A percentile compares a stretch with the other conserved stretches of the same genome.
phyloP scores from a whole-genome alignment of 2,888 invertebrate species.

The Gymnosoma rotundatum region DNA sequence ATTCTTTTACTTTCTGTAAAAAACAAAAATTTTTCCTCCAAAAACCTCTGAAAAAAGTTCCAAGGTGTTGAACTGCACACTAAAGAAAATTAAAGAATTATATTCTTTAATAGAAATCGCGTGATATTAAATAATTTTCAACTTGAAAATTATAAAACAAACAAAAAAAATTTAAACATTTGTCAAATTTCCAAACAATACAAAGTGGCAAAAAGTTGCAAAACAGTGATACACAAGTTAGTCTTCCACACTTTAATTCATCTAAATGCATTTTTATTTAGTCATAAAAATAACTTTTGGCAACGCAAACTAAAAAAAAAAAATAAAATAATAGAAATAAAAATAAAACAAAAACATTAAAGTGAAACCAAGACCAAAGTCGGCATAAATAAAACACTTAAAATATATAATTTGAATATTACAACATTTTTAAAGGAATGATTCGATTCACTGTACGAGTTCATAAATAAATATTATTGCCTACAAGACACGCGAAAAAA shows the following conservation, averaged over 20 bases:
- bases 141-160: conserved; percentile 37
- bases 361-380: conserved; percentile 58
- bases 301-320: not conserved
- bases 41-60: conserved; percentile 44
- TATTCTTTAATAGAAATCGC: conserved; percentile 60
- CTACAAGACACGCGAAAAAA: conserved; percentile 44
- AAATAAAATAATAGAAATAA: too few species aligned
- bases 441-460: conserved; percentile 9
- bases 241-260: conserved; percentile 8
- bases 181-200: conserved; percentile 48
- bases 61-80: conserved; percentile 47
- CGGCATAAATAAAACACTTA: conserved; percentile 64
- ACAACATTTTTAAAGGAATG: conserved; percentile 48
- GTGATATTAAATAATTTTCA: conserved; percentile 57
- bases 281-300: conserved; percentile 2
- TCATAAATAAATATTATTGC: conserved; percentile 48
- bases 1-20: conserved; percentile 1
- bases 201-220: conserved; percentile 17
- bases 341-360: conserved; percentile 5
- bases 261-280: conserved; percentile 10
- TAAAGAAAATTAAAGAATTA: not conserved
- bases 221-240: conserved; percentile 53
- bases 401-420: conserved; percentile 67
- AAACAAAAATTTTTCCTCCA: not conserved
- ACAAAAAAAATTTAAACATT: conserved; percentile 5